Base-by-base conservation (phyloP, 30 jellyfish, hydroid and myxozoan genomes). In the Catostylus mosaicus region DNA sequence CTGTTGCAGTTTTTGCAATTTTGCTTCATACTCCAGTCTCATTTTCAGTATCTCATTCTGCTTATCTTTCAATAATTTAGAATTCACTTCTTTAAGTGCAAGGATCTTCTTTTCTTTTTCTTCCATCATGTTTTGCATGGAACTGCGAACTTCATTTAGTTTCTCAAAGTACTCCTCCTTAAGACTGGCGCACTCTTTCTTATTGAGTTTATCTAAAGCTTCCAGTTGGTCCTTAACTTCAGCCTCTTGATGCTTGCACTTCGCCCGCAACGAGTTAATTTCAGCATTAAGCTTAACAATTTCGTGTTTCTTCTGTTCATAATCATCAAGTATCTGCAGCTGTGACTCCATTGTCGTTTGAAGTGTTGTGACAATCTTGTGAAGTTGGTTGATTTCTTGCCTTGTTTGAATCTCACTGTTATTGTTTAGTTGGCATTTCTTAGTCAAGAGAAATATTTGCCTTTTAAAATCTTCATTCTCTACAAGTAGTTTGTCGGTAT, bases 371-470 rank as follows among this genome's bases (percentile, higher is more conserved):
- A 70, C 67, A 30, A 82, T 46, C 30, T 70, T 54, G 33, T 74
- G 92, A 50, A 82, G 85, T 52, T 70, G 92, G 7, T 54, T 82
- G 66, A 70, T 63, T 47, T 82, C 92, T 23, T 82, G 85, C 62
- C 65, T 68, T n/a, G 86, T 73, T 47, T 82, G 92, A 43, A 65
- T 65, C 56, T 82, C 92, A 45, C 73, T 62, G 76, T 82, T 82
- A 38, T 61, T 69, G 38, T 24, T 82, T 67, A 82, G 79, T 32
- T 68, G 86, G 34, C 86, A 82, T 38, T 82, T 56, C 23, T 82
- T 82, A 16, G 75, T 67, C 33, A 82, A 70, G 36, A 52, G 36
- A 30, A 71, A 70, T 16, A 69, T 40, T 36, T 70, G 79, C 16
- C 83, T 57, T 38, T 62, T 68, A 50, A 68, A 72, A 30, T 57